Conservation (phyloP, 2,113 vertebrate species). For the Alaudala cheleensis region DNA sequence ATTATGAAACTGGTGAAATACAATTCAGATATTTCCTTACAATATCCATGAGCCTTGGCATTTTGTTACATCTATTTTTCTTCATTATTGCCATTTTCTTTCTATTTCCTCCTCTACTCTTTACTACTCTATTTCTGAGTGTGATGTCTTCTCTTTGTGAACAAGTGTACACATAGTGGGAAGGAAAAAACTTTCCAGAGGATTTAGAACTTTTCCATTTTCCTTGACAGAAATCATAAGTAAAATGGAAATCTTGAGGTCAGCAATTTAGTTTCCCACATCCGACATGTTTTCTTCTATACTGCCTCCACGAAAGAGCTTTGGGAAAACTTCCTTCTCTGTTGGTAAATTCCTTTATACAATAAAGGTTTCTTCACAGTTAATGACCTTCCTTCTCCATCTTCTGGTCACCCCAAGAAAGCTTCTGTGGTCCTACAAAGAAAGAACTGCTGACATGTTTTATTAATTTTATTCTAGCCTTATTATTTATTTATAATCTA, state of each 20-base stretch:
- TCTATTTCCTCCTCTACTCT: not conserved
- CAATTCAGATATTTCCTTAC: not conserved
- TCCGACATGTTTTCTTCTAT: not conserved
- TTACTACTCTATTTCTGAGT: not conserved
- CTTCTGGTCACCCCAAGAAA: not conserved
- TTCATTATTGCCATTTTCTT: not conserved
- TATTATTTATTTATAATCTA: not conserved
- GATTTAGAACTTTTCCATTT: not conserved
- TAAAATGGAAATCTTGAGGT: not conserved
- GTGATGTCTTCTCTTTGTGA: not conserved
- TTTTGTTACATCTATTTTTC: not conserved
- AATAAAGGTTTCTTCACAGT: not conserved
- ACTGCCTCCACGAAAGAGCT: not conserved
- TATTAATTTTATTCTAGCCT: not conserved
- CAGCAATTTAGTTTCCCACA: not conserved
- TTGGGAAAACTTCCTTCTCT: not conserved
- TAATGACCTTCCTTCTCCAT: not conserved
- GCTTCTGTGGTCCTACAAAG: not conserved
- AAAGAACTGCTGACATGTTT: not conserved
- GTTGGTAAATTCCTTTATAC: not conserved
- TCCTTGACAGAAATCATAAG: not conserved
- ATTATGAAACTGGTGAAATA: not conserved
- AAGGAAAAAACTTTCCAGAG: not conserved
- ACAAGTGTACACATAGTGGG: fast-evolving
- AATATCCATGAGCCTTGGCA: not conserved